phyloP scores from a whole-genome alignment of 2,797 vertebrate species.

The Menidia menidia region DNA sequence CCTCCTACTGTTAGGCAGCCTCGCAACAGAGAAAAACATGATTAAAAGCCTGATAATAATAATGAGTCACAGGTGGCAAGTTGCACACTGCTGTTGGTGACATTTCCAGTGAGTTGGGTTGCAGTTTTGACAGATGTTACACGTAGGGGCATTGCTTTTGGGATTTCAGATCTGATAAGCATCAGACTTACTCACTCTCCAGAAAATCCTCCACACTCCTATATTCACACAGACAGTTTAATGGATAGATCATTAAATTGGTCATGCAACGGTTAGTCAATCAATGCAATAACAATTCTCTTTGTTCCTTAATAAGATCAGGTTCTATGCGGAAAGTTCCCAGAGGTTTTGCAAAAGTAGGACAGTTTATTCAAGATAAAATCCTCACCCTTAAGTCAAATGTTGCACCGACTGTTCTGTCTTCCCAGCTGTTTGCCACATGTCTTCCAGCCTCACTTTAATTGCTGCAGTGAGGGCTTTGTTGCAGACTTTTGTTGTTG shows the following conservation, averaged over 20 bases:
- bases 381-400: slow-evolving; percentile 6
- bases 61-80: slow-evolving; percentile 13
- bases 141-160: neutral
- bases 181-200: slow-evolving; percentile 5
- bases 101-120: slow-evolving; percentile 23
- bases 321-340: no score
- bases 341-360: no score
- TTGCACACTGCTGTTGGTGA: slow-evolving; percentile 16
- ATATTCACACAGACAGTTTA: neutral
- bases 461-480: slow-evolving; percentile 28
- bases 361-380: neutral
- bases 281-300: neutral
- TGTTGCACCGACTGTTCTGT: neutral
- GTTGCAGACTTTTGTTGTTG: slow-evolving; percentile 16
- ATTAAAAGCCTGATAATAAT: slow-evolving; percentile 5
- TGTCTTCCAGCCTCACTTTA: slow-evolving; percentile 16
- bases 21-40: slow-evolving; percentile 1
- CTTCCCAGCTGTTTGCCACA: slow-evolving; percentile 29
- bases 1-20: neutral
- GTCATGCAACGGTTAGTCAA: neutral
- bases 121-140: slow-evolving; percentile 29
- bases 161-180: slow-evolving; percentile 9
- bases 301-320: neutral
- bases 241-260: neutral
- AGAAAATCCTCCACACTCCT: slow-evolving; percentile 1